A percentile compares a stretch with the other conserved stretches of the same genome.
Conservation (phyloP, 2,113 vertebrate species). For the Hippocampus zosterae region DNA sequence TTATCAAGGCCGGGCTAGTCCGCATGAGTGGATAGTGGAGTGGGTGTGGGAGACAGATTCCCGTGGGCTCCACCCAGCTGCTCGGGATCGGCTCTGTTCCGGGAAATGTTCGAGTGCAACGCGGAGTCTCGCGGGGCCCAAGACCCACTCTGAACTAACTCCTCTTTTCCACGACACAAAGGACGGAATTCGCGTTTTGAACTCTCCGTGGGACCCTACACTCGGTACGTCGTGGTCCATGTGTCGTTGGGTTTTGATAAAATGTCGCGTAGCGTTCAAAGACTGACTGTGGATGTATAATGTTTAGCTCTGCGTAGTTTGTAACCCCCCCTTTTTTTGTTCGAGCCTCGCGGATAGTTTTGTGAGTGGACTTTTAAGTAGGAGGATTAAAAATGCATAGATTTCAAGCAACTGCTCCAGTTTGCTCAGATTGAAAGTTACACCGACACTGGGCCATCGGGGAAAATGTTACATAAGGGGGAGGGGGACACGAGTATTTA, state of each 20-base stretch:
- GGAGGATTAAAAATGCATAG: background rate
- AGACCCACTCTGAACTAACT: background rate
- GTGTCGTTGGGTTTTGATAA: background rate
- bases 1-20: background rate
- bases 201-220: background rate
- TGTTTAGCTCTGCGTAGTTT: background rate
- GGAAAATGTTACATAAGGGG: background rate
- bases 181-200: background rate
- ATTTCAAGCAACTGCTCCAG: background rate
- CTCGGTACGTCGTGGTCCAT: background rate
- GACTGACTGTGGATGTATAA: background rate
- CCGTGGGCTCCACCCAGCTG: constrained; percentile 49
- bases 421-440: background rate
- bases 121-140: background rate
- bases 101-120: constrained; percentile 23
- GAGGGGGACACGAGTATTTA: background rate
- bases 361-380: background rate
- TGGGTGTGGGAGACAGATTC: constrained; percentile 16
- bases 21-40: background rate
- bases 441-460: background rate
- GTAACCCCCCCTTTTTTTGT: too few relatives aligned
- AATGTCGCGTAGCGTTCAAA: background rate
- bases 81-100: constrained; percentile 14
- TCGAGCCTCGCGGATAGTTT: too few relatives aligned
- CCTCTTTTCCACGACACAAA: background rate